Evolutionary conservation across 2,888 invertebrate genomes (phyloP), one percentile per base, ranked within the genome.

Genomic region (Eupeodes luniger): DNA sequence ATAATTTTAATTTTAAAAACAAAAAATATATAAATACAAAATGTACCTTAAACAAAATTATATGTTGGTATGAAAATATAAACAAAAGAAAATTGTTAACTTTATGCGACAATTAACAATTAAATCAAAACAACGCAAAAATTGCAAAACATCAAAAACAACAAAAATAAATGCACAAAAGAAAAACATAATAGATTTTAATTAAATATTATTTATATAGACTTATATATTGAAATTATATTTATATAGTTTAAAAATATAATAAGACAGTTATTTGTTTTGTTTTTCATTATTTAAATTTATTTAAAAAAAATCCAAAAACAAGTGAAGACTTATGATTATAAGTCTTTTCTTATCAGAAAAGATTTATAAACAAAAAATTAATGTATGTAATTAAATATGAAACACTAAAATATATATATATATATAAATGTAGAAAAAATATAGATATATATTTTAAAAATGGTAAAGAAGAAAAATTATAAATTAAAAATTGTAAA

Each of bases 101-200:
- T 36, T 67, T n/a, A 3, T 51, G 27, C 34, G 27, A 51, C 49
- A 16, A 19, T 27, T 27, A 27, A 2, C 27, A 27, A 27, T 51
- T 51, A 16, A 70, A 70, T 55, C 53, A 70, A 70, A 70, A 70
- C 69, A 69, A 69, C 53, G 51, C 51, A 51, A 36, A 36, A 67
- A 67, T 53, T 51, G 51, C 67, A 67, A 67, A 10, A 67, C 27
- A 67, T 5, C 10, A 62, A 61, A 61, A 19, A 11, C 12, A 9
- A 16, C 40, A 70, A 53, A 53, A 12, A 55, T 40, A 36, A 55
- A 44, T 70, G 55, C 70, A 70, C 70, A 55, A 70, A 70, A 40
- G 6, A 40, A 40, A 3, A 40, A 47, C n/a, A 69, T 55, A 70
- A 70, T 16, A 70, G 66, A 66, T 49, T 49, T 66, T 66, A 66